Base-by-base conservation (phyloP, 1,140 invertebrate species). In the Meloidogyne chitwoodi region DNA sequence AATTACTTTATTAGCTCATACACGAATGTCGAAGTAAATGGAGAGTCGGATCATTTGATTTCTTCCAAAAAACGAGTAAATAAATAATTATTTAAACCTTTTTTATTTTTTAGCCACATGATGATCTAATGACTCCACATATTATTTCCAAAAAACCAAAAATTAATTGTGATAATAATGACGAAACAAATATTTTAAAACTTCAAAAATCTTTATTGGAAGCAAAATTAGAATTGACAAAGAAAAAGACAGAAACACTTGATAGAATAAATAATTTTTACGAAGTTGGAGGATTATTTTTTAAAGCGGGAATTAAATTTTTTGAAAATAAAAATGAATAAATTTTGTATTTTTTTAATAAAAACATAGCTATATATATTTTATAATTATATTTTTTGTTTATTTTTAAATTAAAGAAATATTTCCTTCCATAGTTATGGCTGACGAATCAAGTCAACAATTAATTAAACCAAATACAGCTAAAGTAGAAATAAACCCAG, bases 401-500 rank as follows among this genome's bases (percentile, higher is more conserved):
- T 3, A 29, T 5, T n/a, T 16, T 66, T n/a, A 66, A n/a, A 19
- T 41, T 41, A 1, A 24, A 24, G 2, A 22, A 4, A 26, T n/a
- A n/a, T 26, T n/a, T 10, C 62, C 10, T 64, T 24, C 26, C 1
- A 4, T n/a, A 19, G 26, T 41, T 31, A 67, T 67, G 29, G 65
- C 38, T 34, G 38, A 67, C 22, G 29, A 34, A 22, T 67, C 16
- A 67, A n/a, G 4, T 67, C 38, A 67, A 67, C 29, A 67, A 67
- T 67, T 67, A 67, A 67, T 19, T 34, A 34, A 41, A 67, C n/a
- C 5, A 67, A 67, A 10, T 10, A 38, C 34, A 6, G 34, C 34
- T 8, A 38, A 31, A 67, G 38, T 73, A 24, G 71, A 73, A 56
- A 73, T 73, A 26, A n/a, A 64, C 22, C 56, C 71, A 22, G 71